phyloP scores from a whole-genome alignment of 2,797 vertebrate species.

The Glyptemys insculpta region DNA sequence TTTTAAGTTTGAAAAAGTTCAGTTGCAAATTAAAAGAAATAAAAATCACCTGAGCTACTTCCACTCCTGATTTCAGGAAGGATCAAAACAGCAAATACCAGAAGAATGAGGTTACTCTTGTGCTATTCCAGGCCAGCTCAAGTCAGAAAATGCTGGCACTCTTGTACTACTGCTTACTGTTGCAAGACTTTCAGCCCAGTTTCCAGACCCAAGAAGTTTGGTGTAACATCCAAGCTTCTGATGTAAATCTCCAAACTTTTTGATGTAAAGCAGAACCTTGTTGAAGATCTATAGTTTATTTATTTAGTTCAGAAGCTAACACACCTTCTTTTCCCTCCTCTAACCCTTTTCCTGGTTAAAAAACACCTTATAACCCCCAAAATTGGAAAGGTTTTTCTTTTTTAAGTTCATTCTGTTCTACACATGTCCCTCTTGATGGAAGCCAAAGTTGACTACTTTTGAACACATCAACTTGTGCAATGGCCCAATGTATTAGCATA shows the following conservation, averaged over 20 bases:
- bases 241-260: background rate
- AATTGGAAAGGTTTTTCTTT: background rate
- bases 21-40: background rate
- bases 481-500: background rate
- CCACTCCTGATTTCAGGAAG: rapidly evolving
- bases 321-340: background rate
- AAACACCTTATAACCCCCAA: background rate
- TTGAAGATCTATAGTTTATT: background rate
- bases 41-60: background rate
- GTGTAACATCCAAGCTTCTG: background rate
- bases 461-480: background rate
- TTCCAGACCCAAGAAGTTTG: background rate
- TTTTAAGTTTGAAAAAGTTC: background rate
- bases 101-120: background rate
- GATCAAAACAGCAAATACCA: background rate
- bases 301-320: background rate
- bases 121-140: background rate
- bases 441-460: background rate
- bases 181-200: background rate
- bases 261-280: background rate
- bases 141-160: background rate
- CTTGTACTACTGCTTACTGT: background rate
- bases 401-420: background rate
- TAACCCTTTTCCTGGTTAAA: background rate
- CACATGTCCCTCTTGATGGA: background rate